These are phyloP conservation scores for Coturnix japonica DNA, from an alignment of 2,113 vertebrate species.

Conservation along the genomic window DNA sequence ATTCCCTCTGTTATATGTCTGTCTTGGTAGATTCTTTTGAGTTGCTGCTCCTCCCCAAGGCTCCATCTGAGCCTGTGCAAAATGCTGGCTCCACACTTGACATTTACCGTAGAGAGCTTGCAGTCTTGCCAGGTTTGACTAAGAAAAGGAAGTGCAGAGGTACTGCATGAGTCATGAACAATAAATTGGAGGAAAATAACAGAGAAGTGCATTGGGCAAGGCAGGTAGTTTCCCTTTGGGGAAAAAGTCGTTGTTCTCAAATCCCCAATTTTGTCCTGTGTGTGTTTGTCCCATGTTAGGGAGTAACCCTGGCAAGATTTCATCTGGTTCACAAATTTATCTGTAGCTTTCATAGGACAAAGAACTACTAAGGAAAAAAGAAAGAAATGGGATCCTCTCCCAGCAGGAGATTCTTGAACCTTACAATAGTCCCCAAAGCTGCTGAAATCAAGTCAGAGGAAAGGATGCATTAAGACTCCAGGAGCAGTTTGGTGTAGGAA, in stretches of 20 bases:
- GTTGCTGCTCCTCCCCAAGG: neutral
- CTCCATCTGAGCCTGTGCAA: neutral
- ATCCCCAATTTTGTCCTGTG: neutral
- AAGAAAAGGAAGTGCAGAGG: neutral
- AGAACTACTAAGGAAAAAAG: neutral
- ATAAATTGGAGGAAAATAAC: neutral
- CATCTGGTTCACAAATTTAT: neutral
- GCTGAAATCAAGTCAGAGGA: neutral
- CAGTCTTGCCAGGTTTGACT: neutral
- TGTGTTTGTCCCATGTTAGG: neutral
- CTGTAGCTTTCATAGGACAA: neutral
- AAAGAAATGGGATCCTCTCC: neutral
- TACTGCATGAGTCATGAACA: neutral
- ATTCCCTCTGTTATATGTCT: neutral
- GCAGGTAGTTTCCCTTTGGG: neutral
- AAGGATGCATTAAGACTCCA: neutral
- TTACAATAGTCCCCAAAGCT: neutral
- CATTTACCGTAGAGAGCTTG: neutral
- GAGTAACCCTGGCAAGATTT: neutral
- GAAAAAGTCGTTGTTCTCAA: neutral
- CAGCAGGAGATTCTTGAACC: neutral
- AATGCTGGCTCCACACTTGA: neutral
- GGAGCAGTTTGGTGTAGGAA: neutral
- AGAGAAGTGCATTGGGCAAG: neutral
- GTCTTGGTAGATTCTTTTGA: neutral